phyloP scores from a whole-genome alignment of 2,113 vertebrate genomes.

The Galbula dea region DNA sequence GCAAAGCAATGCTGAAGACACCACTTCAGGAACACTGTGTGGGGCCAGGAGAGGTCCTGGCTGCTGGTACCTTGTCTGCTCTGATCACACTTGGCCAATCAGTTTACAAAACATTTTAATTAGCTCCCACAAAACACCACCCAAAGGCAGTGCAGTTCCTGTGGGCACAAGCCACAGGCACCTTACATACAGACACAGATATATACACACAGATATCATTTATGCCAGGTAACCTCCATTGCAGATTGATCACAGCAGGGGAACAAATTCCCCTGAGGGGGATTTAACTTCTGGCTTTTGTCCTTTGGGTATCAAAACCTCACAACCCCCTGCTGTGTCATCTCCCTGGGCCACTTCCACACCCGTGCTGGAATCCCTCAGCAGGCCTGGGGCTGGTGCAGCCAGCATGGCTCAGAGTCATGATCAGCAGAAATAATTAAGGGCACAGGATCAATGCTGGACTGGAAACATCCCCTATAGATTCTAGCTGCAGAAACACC shows the following conservation, averaged over 20 bases:
- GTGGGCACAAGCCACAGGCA: neutral
- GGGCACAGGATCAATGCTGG: neutral
- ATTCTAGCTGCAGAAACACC: rapidly evolving
- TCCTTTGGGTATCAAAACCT: slow-evolving; percentile 35
- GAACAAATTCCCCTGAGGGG: slow-evolving; percentile 27
- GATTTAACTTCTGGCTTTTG: slow-evolving; percentile 56
- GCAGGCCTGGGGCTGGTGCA: neutral
- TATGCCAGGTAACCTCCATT: neutral
- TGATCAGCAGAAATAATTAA: neutral
- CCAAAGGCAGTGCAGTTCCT: rapidly evolving
- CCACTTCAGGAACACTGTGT: rapidly evolving
- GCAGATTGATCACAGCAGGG: slow-evolving; percentile 16
- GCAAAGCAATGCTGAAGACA: neutral
- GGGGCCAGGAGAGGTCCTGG: rapidly evolving
- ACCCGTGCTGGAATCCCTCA: neutral
- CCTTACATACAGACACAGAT: rapidly evolving
- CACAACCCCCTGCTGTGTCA: neutral
- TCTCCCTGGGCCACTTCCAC: slow-evolving; percentile 8
- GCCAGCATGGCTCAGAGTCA: neutral
- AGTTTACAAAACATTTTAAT: neutral
- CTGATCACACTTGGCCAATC: rapidly evolving
- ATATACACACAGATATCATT: neutral
- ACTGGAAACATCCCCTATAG: neutral
- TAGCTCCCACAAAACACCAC: rapidly evolving
- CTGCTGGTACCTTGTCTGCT: neutral